Conservation (phyloP, 2,797 vertebrate species). For the Enteromius afrohamiltoni region DNA sequence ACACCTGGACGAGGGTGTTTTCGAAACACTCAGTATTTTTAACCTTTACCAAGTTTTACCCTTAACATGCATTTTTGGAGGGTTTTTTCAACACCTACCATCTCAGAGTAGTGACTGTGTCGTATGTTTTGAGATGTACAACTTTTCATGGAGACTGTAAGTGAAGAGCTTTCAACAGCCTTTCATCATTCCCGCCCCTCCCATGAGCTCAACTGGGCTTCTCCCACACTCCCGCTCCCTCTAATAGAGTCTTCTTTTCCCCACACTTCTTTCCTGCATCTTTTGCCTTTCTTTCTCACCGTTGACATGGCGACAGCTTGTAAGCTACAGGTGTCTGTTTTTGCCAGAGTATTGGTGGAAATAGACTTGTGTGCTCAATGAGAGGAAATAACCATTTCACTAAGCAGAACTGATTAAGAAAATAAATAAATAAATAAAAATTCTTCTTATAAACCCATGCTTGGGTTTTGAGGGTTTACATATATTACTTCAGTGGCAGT, state of each 20-base stretch:
- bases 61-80: slow-evolving; percentile 1
- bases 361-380: slow-evolving; percentile 45
- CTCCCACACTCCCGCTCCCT: background rate
- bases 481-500: background rate
- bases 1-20: background rate
- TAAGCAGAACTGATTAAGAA: slow-evolving; percentile 45
- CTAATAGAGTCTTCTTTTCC: slow-evolving; percentile 32
- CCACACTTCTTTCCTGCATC: background rate
- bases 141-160: slow-evolving; percentile 28
- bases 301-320: slow-evolving; percentile 54
- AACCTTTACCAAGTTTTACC: background rate
- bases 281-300: slow-evolving; percentile 30
- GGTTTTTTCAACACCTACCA: slow-evolving; percentile 13
- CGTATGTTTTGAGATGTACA: slow-evolving; percentile 7
- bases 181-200: slow-evolving; percentile 54
- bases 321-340: slow-evolving; percentile 54
- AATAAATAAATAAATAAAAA: background rate
- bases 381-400: slow-evolving; percentile 44
- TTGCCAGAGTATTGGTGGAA: slow-evolving; percentile 44
- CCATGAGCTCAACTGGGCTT: slow-evolving; percentile 21
- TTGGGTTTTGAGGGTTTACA: background rate
- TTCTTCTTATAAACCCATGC: background rate
- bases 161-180: slow-evolving; percentile 51
- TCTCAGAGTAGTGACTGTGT: slow-evolving; percentile 1
- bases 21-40: slow-evolving; percentile 1